Evolutionary conservation across 1,140 invertebrate genomes (phyloP).

Genomic region (Drosophila mayri): DNA sequence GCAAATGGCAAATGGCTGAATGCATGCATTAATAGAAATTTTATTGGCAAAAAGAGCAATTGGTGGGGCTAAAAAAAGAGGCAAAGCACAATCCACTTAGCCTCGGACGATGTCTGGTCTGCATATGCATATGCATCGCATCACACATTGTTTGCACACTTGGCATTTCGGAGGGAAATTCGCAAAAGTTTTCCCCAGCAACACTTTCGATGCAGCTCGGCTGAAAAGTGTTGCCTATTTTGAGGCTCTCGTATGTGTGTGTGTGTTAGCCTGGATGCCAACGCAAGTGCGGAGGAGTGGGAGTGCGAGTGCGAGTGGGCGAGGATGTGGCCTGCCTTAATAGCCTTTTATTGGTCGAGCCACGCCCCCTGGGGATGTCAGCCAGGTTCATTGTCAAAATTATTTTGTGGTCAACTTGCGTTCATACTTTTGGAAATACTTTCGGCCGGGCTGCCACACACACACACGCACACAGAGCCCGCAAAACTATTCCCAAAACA

Average conservation of each 20-base stretch:
- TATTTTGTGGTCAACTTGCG: slow-evolving; percentile 81
- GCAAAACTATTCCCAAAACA: slow-evolving; percentile 20
- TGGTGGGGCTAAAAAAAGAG: slow-evolving; percentile 18
- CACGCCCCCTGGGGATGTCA: slow-evolving; percentile 29
- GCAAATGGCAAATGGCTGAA: slow-evolving; percentile 52
- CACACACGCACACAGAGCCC: neutral
- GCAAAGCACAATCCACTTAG: slow-evolving; percentile 40
- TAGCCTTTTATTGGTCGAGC: slow-evolving; percentile 66
- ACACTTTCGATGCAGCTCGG: slow-evolving; percentile 69
- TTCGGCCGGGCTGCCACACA: neutral
- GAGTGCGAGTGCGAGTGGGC: slow-evolving; percentile 5
- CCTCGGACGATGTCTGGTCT: slow-evolving; percentile 37
- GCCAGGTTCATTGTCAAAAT: slow-evolving; percentile 79
- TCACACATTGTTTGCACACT: slow-evolving; percentile 79
- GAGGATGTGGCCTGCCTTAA: slow-evolving; percentile 59
- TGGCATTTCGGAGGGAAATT: slow-evolving; percentile 79
- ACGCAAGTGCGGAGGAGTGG: slow-evolving; percentile 1
- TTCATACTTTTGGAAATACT: slow-evolving; percentile 74
- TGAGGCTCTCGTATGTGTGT: slow-evolving; percentile 23
- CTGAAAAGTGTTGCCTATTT: slow-evolving; percentile 79
- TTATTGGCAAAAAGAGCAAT: slow-evolving; percentile 63
- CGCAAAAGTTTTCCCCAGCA: slow-evolving; percentile 70
- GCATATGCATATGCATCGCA: slow-evolving; percentile 72
- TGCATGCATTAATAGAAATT: slow-evolving; percentile 75
- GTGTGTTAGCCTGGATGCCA: slow-evolving; percentile 29